Percentiles rank a stretch among this genome's conserved stretches.
These are phyloP conservation scores for Anguilla pacifica DNA, from an alignment of 2,797 vertebrate species.

Conservation along the genomic window DNA sequence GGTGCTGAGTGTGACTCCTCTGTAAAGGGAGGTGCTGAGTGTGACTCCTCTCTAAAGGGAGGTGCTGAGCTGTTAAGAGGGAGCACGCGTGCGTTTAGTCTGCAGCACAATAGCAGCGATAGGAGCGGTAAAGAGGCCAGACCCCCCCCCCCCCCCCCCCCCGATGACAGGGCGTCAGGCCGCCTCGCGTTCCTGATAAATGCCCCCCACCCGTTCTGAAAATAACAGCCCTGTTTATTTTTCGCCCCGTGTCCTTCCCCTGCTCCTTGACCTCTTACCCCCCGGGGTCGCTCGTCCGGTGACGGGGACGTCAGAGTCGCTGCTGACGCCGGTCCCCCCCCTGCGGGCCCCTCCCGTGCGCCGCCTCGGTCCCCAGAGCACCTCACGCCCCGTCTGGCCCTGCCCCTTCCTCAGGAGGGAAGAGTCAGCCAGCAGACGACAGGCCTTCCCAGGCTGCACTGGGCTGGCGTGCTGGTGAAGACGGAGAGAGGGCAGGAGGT, in stretches of 20 bases:
- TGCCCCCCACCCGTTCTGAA: neutral
- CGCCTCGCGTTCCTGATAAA: neutral
- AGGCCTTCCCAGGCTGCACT: neutral
- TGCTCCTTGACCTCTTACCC: neutral
- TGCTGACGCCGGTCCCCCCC: neutral
- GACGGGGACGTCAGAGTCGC: neutral
- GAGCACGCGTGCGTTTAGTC: neutral
- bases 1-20: no score
- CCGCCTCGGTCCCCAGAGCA: neutral
- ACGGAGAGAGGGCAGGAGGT: neutral
- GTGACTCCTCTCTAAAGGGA: no score
- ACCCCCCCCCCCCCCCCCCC: neutral
- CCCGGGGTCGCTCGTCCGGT: neutral
- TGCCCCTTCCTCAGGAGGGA: neutral
- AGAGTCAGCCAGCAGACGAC: neutral
- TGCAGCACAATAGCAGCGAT: neutral
- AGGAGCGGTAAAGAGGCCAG: neutral
- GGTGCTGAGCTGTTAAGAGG: no score
- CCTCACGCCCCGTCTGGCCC: neutral
- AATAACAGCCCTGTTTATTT: neutral
- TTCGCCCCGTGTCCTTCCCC: neutral
- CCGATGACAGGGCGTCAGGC: neutral
- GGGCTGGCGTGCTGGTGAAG: neutral
- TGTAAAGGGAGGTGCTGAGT: no score
- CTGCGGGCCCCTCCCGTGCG: neutral